Evolutionary conservation across 1,140 invertebrate genomes (phyloP).

Genomic region (Pseudomyrmex pallidus): DNA sequence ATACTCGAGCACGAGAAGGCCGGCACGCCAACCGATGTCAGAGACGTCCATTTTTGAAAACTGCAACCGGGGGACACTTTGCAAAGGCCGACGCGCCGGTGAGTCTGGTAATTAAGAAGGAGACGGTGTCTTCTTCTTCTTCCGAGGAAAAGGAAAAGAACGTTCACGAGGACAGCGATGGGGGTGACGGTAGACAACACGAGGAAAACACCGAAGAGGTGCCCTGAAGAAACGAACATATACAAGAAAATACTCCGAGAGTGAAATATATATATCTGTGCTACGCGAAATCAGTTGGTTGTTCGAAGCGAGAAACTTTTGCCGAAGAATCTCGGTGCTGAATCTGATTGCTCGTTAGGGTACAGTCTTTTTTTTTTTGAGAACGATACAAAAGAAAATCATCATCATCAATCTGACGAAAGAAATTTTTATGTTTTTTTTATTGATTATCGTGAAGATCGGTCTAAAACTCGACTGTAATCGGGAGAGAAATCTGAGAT

Average conservation of each 20-base stretch:
- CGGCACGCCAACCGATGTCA: slow-evolving; percentile 92
- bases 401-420: too few relatives aligned
- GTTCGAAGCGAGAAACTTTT: slow-evolving; percentile 6
- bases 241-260: neutral
- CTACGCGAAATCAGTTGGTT: neutral
- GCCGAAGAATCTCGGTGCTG: slow-evolving; percentile 45
- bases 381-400: neutral
- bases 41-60: slow-evolving; percentile 89
- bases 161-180: neutral
- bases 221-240: neutral
- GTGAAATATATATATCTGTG: neutral
- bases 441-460: too few relatives aligned
- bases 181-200: neutral
- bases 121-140: neutral
- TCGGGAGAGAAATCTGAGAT: too few relatives aligned
- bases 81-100: slow-evolving; percentile 65
- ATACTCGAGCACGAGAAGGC: slow-evolving; percentile 88
- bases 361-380: neutral
- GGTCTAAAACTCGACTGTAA: too few relatives aligned
- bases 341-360: slow-evolving; percentile 20
- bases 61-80: slow-evolving; percentile 70
- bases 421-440: too few relatives aligned
- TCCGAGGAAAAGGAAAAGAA: slow-evolving; percentile 11
- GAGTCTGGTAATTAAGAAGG: slow-evolving; percentile 55
- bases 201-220: neutral